Evolutionary conservation across 2,113 vertebrate genomes (phyloP), one percentile per base, ranked within the genome.

Genomic region (Ursus arctos): DNA sequence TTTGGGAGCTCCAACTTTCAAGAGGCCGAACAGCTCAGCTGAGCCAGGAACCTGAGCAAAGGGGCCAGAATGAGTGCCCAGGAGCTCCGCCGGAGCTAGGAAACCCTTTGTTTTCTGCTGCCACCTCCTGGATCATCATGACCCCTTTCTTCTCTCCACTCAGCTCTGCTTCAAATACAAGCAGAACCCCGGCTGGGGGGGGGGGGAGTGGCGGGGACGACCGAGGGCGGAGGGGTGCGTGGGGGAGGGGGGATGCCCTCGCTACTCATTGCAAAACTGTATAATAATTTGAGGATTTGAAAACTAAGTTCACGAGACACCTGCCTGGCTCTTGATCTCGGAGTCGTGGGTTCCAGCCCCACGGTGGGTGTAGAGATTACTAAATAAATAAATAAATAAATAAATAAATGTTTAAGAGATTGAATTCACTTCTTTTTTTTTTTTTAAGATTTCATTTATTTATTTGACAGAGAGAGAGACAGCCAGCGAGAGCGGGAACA

Each of bases 81-180:
- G 55, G 76, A 84, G 21, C 59, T 57, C 71, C 21, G 15, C 0
- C 7, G 0, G 80, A 57, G 26, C 92, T 85, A 47, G 31, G 28
- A 31, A 4, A 16, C 94, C 74, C 36, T 94, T 97, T 49, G 83
- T 95, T 93, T 95, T 63, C 89, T 94, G 40, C 49, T 87, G 77
- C 80, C 43, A 94, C 91, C 43, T 90, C 72, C 77, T 63, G 87
- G 84, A 72, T 93, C 22, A 33, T 71, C 40, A 21, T 57, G 55
- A 71, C 55, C 51, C 22, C 55, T 93, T 53, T 43, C 69, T 80
- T 83, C 69, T 74, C 57, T 87, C 33, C 36, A 81, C 31, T 88
- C n/a, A 24, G 22, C 74, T 89, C 51, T 18, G 94, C 88, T 77
- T 97, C 91, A 49, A 12, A n/a, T 84, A 22, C 10, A 86, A 74